Base-by-base conservation (phyloP, 2,888 invertebrate genomes). In the Sminthurides aquaticus region DNA sequence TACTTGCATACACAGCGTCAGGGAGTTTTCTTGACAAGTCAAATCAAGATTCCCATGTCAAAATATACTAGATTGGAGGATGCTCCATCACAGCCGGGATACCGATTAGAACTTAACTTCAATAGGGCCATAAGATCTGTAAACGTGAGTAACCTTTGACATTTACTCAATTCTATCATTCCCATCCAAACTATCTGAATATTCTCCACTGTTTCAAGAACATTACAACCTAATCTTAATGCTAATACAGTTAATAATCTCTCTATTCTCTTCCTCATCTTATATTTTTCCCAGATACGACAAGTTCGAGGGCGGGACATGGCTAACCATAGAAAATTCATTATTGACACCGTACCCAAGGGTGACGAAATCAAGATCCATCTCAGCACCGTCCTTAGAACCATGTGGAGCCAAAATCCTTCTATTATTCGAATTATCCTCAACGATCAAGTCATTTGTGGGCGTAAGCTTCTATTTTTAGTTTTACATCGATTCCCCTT, bases 371-470 rank as follows among this genome's bases (percentile, higher is more conserved):
- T 52, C 11, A 15, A 22, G 20, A 52, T 52, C 20, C 15, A 15
- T 20, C 5, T 20, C 5, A 52, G 15, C 52, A 52, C 52, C 5
- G 20, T 52, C 5, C 20, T 52, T 5, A 5, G 20, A 22, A 52
- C 52, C 52, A 15, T 22, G 5, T 52, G 52, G 52, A 52, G 52
- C 52, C 52, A 8, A 22, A 58, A 58, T 34, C 34, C 58, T 28
- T 34, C 34, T 22, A 58, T 29, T 20, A 58, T 8, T n/a, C 58
- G 28, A 57, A 57, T 27, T 18, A 29, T 57, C 11, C 25, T 11
- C 11, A 34, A 24, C 48, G 59, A 59, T 22, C 20, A 28, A 43
- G 22, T 22, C 59, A 28, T 59, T 48, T 59, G n/a, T 29, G 59
- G 29, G 29, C 28, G 29, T 59, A 18, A 20, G 43, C n/a, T 28